Evolutionary conservation across 2,113 vertebrate genomes (phyloP).

Genomic region (Mola mola): DNA sequence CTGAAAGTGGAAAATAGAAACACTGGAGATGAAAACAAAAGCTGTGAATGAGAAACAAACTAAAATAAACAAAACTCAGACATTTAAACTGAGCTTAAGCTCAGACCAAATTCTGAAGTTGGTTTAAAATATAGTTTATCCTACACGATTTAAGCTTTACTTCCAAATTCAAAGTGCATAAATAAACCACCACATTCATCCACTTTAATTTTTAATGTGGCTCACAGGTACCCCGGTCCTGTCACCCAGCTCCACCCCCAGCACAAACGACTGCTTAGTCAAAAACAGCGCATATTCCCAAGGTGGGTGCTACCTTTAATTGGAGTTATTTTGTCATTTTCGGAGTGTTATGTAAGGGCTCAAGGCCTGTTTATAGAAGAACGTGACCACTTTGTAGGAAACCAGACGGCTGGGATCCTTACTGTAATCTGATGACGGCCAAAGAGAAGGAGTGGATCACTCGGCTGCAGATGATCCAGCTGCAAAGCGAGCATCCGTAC

Average conservation of each 20-base stretch:
- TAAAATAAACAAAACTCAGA: too few species aligned
- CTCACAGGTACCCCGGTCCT: slow-evolving; percentile 75
- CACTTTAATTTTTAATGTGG: too few species aligned
- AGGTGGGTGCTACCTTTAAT: slow-evolving; percentile 72
- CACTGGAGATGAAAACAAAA: too few species aligned
- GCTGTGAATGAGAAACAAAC: too few species aligned
- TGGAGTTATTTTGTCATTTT: background rate
- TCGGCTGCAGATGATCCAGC: slow-evolving; percentile 93
- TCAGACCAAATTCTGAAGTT: too few species aligned
- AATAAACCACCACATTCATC: too few species aligned
- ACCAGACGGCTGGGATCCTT: slow-evolving; percentile 83
- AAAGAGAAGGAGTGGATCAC: slow-evolving; percentile 96
- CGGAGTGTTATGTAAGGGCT: background rate
- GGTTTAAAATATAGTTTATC: too few species aligned
- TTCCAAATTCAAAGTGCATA: too few species aligned
- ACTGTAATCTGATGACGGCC: slow-evolving; percentile 86
- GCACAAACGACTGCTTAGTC: slow-evolving; percentile 87
- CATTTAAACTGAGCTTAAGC: too few species aligned
- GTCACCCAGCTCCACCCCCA: slow-evolving; percentile 92
- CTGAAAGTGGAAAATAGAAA: too few species aligned
- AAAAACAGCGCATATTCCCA: slow-evolving; percentile 75
- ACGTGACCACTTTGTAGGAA: slow-evolving; percentile 71
- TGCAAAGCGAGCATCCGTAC: slow-evolving; percentile 91
- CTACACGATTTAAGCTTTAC: too few species aligned
- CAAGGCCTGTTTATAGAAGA: background rate